Percentiles rank a stretch among this genome's conserved stretches.
phyloP scores from a whole-genome alignment of 2,888 invertebrate genomes.

The Anarsia innoxiella region DNA sequence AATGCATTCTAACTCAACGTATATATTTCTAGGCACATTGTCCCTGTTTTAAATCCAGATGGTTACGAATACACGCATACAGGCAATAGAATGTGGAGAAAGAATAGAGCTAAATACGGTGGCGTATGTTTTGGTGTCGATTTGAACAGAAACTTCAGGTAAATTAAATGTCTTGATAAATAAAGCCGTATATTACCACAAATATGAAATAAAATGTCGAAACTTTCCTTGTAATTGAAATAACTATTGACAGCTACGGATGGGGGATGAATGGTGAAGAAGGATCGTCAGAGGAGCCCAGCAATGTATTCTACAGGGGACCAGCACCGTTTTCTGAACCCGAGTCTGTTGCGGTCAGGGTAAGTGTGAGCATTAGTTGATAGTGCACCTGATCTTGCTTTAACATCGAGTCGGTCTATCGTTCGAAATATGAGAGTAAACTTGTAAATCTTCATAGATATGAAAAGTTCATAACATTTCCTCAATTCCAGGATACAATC shows the following conservation, averaged over 20 bases:
- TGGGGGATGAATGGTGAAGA: conserved; percentile 84
- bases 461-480: no score
- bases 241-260: conserved; percentile 76
- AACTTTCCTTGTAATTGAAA: no score
- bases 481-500: conserved; percentile 50
- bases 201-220: no score
- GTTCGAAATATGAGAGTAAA: no score
- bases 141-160: conserved; percentile 90
- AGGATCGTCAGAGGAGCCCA: conserved; percentile 87
- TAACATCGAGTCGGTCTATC: no score
- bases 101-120: conserved; percentile 77
- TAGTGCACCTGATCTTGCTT: no score
- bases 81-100: conserved; percentile 89
- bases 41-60: conserved; percentile 87
- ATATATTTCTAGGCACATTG: conserved; percentile 70
- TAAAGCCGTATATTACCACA: no score
- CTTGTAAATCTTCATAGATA: no score
- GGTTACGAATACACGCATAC: conserved; percentile 93
- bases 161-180: no score
- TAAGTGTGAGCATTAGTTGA: conserved; percentile 30
- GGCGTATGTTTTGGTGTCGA: conserved; percentile 85
- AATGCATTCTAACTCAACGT: no score
- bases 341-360: conserved; percentile 81
- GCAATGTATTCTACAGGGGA: conserved; percentile 87
- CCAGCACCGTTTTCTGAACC: conserved; percentile 89